Evolutionary conservation across 2,888 invertebrate species (phyloP).

Genomic region (Actias luna): DNA sequence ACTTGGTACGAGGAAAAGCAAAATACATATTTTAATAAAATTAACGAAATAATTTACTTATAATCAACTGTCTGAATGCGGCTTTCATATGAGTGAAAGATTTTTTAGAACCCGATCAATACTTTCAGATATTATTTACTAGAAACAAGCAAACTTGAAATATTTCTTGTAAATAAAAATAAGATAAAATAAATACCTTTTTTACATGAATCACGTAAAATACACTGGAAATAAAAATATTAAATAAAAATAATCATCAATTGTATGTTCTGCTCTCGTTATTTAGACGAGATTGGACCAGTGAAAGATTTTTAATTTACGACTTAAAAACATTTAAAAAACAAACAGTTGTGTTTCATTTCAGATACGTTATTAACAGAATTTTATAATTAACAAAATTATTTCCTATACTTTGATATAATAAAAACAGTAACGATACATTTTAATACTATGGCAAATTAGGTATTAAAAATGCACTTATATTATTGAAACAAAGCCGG

Average conservation of each 20-base stretch:
- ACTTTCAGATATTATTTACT: neutral
- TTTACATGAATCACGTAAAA: too few relatives aligned
- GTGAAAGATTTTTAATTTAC: too few relatives aligned
- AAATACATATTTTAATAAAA: neutral
- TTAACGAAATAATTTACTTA: neutral
- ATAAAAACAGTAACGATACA: too few relatives aligned
- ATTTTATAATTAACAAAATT: neutral
- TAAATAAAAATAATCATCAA: neutral
- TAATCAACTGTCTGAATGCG: neutral
- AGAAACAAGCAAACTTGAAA: neutral
- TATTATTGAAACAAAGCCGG: neutral
- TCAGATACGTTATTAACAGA: neutral
- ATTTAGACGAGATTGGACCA: too few relatives aligned
- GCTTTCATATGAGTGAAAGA: neutral
- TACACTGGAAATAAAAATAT: too few relatives aligned
- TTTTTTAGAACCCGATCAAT: neutral
- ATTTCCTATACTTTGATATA: neutral
- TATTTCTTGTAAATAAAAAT: too few relatives aligned
- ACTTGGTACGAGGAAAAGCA: too few relatives aligned
- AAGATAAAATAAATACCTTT: too few relatives aligned
- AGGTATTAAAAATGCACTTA: neutral
- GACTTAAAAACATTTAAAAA: neutral
- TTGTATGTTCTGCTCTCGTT: neutral
- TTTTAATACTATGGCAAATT: neutral
- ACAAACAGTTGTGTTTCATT: neutral